Percentiles rank a stretch among this genome's conserved stretches.
Conservation (phyloP, 2,888 invertebrate genomes). For the Acronicta leporina region DNA sequence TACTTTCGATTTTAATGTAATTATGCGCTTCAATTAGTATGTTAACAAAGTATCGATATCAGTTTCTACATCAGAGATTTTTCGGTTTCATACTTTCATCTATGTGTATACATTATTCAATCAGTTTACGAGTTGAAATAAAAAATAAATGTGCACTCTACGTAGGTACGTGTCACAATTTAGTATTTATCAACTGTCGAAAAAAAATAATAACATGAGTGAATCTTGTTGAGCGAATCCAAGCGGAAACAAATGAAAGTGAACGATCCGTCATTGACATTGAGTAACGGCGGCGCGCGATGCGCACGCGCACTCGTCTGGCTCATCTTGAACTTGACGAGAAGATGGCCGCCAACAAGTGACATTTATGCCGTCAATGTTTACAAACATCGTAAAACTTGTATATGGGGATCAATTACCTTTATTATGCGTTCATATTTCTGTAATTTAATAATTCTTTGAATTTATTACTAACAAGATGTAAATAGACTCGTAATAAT, state of each 20-base stretch:
- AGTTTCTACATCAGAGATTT: conserved; percentile 20
- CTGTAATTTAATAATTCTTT: no score
- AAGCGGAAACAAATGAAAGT: conserved; percentile 74
- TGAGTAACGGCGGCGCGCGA: conserved; percentile 65
- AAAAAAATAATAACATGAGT: conserved; percentile 15
- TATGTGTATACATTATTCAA: no score
- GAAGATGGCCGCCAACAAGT: conserved; percentile 64
- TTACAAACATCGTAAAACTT: conserved; percentile 49
- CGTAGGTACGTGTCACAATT: conserved; percentile 14
- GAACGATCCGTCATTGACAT: conserved; percentile 79
- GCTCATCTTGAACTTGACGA: conserved; percentile 83
- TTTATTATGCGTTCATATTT: conserved; percentile 9
- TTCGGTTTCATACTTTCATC: neutral
- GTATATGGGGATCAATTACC: conserved; percentile 9
- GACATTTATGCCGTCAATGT: conserved; percentile 65
- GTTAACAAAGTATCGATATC: conserved; percentile 35
- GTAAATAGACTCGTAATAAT: no score
- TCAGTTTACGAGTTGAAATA: no score
- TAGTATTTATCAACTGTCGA: conserved; percentile 12
- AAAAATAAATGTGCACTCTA: no score
- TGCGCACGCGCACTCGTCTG: conserved; percentile 63
- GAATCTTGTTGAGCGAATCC: conserved; percentile 44
- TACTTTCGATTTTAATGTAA: conserved; percentile 42
- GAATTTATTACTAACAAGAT: no score
- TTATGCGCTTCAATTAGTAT: conserved; percentile 27